phyloP scores from a whole-genome alignment of 2,888 invertebrate genomes.

The Azorinus chamasolen region DNA sequence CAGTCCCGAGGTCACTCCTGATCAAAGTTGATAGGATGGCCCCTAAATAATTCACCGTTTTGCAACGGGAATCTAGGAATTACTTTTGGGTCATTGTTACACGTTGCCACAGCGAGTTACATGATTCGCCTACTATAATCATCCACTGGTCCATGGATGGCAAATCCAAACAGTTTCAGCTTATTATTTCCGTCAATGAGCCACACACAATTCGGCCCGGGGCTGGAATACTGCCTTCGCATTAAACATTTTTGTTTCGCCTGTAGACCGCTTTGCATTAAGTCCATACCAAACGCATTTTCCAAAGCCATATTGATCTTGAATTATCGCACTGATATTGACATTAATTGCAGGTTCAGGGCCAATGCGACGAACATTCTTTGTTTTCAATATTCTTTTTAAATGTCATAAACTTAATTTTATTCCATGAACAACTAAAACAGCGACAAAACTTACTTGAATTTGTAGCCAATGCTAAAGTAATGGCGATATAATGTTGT shows the following conservation, averaged over 20 bases:
- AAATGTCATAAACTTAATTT: constrained; percentile 10
- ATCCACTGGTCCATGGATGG: constrained; percentile 27
- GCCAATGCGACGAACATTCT: constrained; percentile 2
- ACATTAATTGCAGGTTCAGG: constrained; percentile 4
- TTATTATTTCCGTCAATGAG: constrained; percentile 37
- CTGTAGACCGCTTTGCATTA: constrained; percentile 14
- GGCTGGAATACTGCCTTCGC: constrained; percentile 9
- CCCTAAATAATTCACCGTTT: not conserved
- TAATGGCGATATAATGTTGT: constrained; percentile 2
- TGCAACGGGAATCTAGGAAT: constrained; percentile 28
- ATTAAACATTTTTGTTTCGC: constrained; percentile 8
- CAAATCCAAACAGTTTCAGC: constrained; percentile 18
- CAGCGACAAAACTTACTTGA: constrained; percentile 10
- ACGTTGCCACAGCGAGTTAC: constrained; percentile 20
- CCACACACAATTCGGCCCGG: constrained; percentile 32
- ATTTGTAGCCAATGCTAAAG: constrained; percentile 3
- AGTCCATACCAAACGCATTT: no score
- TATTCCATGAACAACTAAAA: constrained; percentile 10
- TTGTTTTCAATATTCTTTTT: no score
- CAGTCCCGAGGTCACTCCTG: constrained; percentile 23
- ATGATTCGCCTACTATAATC: constrained; percentile 27
- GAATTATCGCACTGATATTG: constrained; percentile 7
- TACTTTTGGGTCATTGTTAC: constrained; percentile 24
- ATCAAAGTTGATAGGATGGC: not conserved
- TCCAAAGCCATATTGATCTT: no score